Base-by-base conservation (phyloP, 2,113 vertebrate species). In the Vireo altiloquus region DNA sequence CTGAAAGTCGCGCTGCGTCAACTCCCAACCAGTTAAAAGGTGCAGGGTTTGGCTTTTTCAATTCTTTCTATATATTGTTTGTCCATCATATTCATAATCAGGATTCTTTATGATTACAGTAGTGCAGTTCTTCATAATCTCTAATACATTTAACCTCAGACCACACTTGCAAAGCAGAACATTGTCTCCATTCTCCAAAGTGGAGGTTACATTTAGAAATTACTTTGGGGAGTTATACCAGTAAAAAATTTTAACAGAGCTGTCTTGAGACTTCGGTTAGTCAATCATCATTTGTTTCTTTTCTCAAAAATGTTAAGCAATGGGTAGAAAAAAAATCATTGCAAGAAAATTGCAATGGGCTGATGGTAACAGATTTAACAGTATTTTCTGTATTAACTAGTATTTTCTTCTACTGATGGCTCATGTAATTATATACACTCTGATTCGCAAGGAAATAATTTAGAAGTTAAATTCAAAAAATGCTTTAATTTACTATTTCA, bases 251-350 rank as follows among this genome's bases (percentile, higher is more conserved):
- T 44, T 63, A 59, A 15, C 25, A 70, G 28, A 53, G 10, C 22
- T 75, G 10, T 35, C 39, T 82, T 68, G 20, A 39, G 15, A 63
- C 9, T n/a, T 13, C 35, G 15, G 7, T 22, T 66, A 75, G 4
- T 46, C 60, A 13, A 47, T 40, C 11, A 52, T 23, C 2, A 49
- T 71, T 56, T 64, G 6, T 50, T 72, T 49, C 16, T 72, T 59
- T 33, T 47, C 46, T 90, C 37, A 65, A 87, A 69, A 78, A 42
- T 12, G 7, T 10, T 39, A 37, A 24, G 13, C 5, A 83, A 42
- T 8, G 3, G 8, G 42, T 23, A 37, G 16, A 5, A 2, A 14
- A 27, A 47, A 47, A 37, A 50, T 42, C 11, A 3, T 10, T 0
- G 24, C 4, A 68, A 70, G 7, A 75, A 65, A 89, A 70, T n/a